A percentile compares a stretch with the other conserved stretches of the same genome.
These are phyloP conservation scores for Bujurquina vittata DNA, from an alignment of 2,113 vertebrate genomes.

Conservation along the genomic window DNA sequence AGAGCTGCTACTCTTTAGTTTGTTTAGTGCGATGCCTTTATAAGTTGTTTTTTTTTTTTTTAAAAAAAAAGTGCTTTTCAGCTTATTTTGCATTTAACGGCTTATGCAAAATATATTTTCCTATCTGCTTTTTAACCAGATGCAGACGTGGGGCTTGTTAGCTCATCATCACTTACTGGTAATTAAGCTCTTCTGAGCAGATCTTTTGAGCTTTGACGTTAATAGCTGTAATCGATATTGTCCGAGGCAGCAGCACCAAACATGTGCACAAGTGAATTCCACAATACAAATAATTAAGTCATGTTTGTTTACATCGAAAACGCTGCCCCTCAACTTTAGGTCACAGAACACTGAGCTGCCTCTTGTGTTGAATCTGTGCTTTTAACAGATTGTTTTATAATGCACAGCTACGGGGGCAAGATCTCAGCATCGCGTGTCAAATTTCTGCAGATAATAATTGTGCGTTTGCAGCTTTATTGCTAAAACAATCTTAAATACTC, in stretches of 20 bases:
- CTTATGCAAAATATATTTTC: neutral
- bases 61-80: neutral
- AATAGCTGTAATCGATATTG: neutral
- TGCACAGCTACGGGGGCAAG: neutral
- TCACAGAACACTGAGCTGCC: slow-evolving; percentile 1
- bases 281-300: neutral
- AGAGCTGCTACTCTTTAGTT: neutral
- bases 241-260: neutral
- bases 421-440: neutral
- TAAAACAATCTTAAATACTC: neutral
- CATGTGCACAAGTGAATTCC: neutral
- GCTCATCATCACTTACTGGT: neutral
- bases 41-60: neutral
- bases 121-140: too few species aligned
- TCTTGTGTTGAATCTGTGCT: slow-evolving; percentile 42
- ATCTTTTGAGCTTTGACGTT: slow-evolving; percentile 14
- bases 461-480: neutral
- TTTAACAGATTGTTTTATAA: slow-evolving; percentile 39
- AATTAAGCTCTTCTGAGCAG: neutral
- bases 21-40: accelerated
- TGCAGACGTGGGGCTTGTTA: neutral
- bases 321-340: neutral
- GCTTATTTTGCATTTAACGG: neutral
- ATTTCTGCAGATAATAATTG: neutral
- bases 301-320: slow-evolving; percentile 7